Percentiles rank a stretch among this genome's conserved stretches.
These are phyloP conservation scores for Watsonalla binaria DNA, from an alignment of 2,888 invertebrate genomes.

Conservation along the genomic window DNA sequence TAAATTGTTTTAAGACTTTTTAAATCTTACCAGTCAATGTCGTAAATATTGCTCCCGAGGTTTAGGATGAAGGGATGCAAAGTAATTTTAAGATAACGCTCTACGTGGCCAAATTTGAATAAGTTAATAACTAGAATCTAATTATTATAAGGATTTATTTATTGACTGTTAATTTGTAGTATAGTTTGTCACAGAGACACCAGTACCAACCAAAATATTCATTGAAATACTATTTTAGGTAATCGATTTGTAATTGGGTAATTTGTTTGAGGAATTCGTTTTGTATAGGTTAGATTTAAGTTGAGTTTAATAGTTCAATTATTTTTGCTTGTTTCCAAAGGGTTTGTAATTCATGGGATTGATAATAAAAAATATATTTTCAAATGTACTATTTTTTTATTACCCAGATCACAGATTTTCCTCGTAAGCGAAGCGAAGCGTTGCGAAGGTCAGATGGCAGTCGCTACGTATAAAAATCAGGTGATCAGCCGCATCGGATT, in stretches of 20 bases:
- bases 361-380: background rate
- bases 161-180: conserved; percentile 15
- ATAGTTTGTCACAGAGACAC: conserved; percentile 39
- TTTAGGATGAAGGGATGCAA: conserved; percentile 15
- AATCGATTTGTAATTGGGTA: conserved; percentile 6
- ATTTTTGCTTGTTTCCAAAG: background rate
- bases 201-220: conserved; percentile 71
- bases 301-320: background rate
- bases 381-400: no score
- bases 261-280: conserved; percentile 6
- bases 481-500: no score
- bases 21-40: conserved; percentile 10
- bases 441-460: no score
- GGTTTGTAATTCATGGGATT: background rate
- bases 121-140: conserved; percentile 14
- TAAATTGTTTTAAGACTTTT: conserved; percentile 10
- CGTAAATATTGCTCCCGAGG: conserved; percentile 15
- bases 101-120: conserved; percentile 44
- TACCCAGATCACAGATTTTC: no score
- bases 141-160: conserved; percentile 19
- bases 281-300: background rate
- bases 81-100: conserved; percentile 13
- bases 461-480: no score
- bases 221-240: conserved; percentile 19
- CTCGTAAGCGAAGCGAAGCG: no score